Base-by-base conservation (phyloP, 2,113 vertebrate genomes). In the Calonectris borealis region DNA sequence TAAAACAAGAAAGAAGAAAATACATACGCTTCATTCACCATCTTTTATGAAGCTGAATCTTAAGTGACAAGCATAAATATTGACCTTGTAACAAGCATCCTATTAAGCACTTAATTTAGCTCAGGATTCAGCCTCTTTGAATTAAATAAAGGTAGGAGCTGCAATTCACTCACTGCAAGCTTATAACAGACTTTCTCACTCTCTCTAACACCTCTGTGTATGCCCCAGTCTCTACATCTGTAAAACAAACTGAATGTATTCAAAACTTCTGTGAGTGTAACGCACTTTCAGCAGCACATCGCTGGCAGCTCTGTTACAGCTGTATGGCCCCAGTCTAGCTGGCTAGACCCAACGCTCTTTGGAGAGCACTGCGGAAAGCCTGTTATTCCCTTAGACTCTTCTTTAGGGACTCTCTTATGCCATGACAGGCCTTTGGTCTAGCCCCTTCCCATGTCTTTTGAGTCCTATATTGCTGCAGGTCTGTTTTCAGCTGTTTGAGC, bases 241-340 rank as follows among this genome's bases (percentile, higher is more conserved):
- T 26, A 70, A 68, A 84, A 55, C 13, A 68, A 82, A 36, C 3
- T 5, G n/a, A 51, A 51, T 17, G 9, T 18, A 42, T 61, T 48
- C 44, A 51, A 46, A 75, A 29, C 4, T 8, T 4, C 18, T 36
- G 52, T 29, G n/a, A 84, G 34, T 1, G 0, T 48, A 64, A 65
- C 0, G 3, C 12, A 10, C 20, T 26, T 38, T 12, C 48, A 69
- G 44, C 16, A 72, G 52, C 6, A 19, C 21, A 5, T 13, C 2
- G 1, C 49, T 84, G 38, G 66, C 36, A 93, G 32, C 5, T 64
- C 36, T 71, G 5, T 9, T 32, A 19, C 10, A 68, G 25, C 68
- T 27, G n/a, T 13, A 27, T 0, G 0, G 14, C 11, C 8, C 44
- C 44, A 11, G 21, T 0, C 0, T 2, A 44, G 11, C 38, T 65